Base-by-base conservation (phyloP, 2,797 vertebrate genomes). In the Telmatherina bonti region DNA sequence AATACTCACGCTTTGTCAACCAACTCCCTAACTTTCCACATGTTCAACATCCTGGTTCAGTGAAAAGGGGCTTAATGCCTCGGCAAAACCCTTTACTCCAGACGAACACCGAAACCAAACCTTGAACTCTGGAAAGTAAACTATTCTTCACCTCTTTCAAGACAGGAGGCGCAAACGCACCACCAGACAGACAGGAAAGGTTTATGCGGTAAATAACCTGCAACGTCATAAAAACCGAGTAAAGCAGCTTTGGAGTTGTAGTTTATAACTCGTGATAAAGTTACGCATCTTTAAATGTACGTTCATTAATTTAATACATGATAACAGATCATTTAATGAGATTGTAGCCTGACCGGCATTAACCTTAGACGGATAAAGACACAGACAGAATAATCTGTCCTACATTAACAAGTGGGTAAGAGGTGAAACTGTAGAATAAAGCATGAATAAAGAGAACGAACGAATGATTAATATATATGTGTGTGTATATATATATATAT, bases 1-100 rank as follows among this genome's bases (percentile, higher is more conserved):
- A 62, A 87, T 94, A 99, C 97, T 99, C 85, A 99, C 97, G 97
- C 97, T 95, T 99, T 99, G 90, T 99, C 97, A 91, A 99, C 97
- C 94, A 99, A 77, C 93, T 99, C 97, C 90, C 97, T 92, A 71
- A 99, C 96, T 94, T 98, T 99, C 97, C 97, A 99, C 97, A 99
- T 97, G 85, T 97, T 99, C 88, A 98, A 85, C 97, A 99, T 99
- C 64, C 91, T 90, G 92, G 83, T 90, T 90, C 87, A 76, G 77
- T 79, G 73, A 81, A 82, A 81, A 84, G 82, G 90, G 90, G 85
- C 83, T 91, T 85, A 88, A 76, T 87, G 91, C 89, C 92, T 88
- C 92, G 60, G 83, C 81, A 74, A 87, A 92, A 75, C 68, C 85
- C 88, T 89, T 86, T 67, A 88, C 68, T 81, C 88, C 91, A 74